Base-by-base conservation (phyloP, 2,797 vertebrate species). In the Lithobates sylvaticus region DNA sequence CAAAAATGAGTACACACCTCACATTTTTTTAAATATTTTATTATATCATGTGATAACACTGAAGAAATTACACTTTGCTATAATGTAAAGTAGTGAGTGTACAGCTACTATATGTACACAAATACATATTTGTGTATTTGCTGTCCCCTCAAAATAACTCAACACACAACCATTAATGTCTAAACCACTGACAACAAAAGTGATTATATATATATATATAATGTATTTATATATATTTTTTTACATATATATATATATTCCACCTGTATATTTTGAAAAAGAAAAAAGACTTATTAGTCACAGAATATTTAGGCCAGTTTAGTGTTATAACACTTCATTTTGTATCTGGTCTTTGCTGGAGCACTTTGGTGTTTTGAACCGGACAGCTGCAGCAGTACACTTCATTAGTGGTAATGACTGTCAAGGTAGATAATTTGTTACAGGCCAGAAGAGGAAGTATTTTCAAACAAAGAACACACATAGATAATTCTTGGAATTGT, bases 241-340 rank as follows among this genome's bases (percentile, higher is more conserved):
- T 3, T 61, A n/a, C 21, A 61, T 61, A 18, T 3, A 32, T 32
- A 32, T 3, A 3, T 61, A 18, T 13, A 64, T 16, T 50, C 23
- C 61, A 64, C 21, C 18, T 61, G 54, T 61, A 12, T 61, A 61
- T 61, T 23, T 61, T 61, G 18, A 61, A 61, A 61, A 61, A 7
- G 54, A 61, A 21, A 23, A 61, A 23, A 61, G 18, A 2, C 54
- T 61, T 61, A 18, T 16, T 1, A 61, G 12, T 21, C 15, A 7
- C 61, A 26, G 10, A 64, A 8, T 64, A n/a, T 21, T 12, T n/a
- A 65, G n/a, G 10, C 15, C 61, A 26, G 61, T 67, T 67, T 67
- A 67, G 12, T 67, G 65, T 67, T 67, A 67, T 29, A 27, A 67
- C 65, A 67, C 65, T 29, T 67, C 65, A 67, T 67, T 67, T 26